Base-by-base conservation (phyloP, 2,797 vertebrate genomes). In the Rhynchotus rufescens region DNA sequence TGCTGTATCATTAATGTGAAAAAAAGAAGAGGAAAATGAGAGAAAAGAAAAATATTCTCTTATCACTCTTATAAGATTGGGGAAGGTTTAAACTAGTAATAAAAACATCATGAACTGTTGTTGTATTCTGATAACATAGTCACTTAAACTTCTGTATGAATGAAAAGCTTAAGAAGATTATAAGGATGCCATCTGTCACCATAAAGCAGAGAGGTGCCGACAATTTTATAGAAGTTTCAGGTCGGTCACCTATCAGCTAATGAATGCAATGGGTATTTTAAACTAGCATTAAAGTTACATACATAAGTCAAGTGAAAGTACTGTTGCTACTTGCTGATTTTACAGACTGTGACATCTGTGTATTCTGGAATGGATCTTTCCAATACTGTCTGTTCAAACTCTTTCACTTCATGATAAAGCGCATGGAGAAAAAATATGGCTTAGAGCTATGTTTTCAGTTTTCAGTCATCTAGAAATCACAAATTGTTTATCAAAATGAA, bases 271-370 rank as follows among this genome's bases (percentile, higher is more conserved):
- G 47, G 15, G 26, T 84, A 80, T 93, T 95, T 96, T 49, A 77
- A 85, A 92, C 62, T 62, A 93, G 56, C 12, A 47, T 61, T 80
- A 83, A 36, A 75, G 96, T 88, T 79, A 88, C 84, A 93, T 36
- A 62, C 45, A 65, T 90, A 80, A 84, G 60, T 85, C 84, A 96
- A 38, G 86, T 80, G 85, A 80, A 90, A 16, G 21, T 71, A 59
- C 65, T 92, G 64, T 93, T 92, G 73, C 88, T 93, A 52, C 84
- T 91, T 84, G 57, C 49, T 95, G 36, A 65, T 87, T 90, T 47
- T 77, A 89, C 45, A 73, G 61, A 80, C 22, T 65, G 49, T 71
- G 40, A 34, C 62, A 20, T 82, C 44, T 74, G 67, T 62, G 57
- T 84, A 64, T 89, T 80, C 44, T 65, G 36, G 34, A 52, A 38